Conservation (phyloP, 2,797 vertebrate genomes). For the Phataginus tetradactyla region DNA sequence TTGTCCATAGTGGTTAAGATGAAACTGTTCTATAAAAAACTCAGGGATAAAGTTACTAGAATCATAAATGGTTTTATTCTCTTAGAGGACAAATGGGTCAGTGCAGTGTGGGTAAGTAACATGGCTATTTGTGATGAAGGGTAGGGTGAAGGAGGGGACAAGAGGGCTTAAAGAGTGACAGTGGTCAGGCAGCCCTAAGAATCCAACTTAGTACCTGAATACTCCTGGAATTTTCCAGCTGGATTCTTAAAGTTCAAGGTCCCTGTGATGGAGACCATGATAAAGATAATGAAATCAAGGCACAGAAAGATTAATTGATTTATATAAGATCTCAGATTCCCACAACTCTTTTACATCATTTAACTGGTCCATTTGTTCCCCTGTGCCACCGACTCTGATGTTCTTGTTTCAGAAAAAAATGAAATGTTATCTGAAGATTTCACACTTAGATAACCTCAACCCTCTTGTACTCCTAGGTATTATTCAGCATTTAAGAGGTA, state of each 20-base stretch:
- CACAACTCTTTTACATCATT: neutral
- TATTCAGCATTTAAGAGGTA: neutral
- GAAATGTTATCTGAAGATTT: neutral
- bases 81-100: neutral
- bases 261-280: neutral
- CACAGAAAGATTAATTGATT: neutral
- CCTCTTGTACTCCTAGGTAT: neutral
- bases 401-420: neutral
- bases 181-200: neutral
- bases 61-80: neutral
- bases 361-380: neutral
- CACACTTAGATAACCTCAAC: neutral
- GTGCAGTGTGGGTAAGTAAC: neutral
- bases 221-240: neutral
- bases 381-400: neutral
- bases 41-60: neutral
- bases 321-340: neutral
- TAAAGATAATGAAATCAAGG: neutral
- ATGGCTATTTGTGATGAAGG: neutral
- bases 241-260: neutral
- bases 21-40: neutral
- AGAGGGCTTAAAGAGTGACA: neutral
- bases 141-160: neutral
- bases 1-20: neutral
- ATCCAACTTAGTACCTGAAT: neutral